These are phyloP conservation scores for Oscheius sp. DNA, from an alignment of 2,888 invertebrate genomes.

Conservation along the genomic window DNA sequence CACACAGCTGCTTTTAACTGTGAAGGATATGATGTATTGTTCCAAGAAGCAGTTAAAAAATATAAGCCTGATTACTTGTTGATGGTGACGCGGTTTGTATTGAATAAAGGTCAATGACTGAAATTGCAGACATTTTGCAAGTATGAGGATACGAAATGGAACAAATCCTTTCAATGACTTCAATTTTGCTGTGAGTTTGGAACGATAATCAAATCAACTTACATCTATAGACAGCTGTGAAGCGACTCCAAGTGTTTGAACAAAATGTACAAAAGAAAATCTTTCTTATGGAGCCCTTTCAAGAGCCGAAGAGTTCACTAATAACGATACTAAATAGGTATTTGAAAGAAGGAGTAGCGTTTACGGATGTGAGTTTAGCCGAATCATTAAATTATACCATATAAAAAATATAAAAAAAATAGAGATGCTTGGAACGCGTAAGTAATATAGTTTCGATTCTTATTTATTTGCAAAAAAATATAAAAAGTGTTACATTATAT, in stretches of 20 bases:
- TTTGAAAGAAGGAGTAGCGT: not conserved
- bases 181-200: not conserved
- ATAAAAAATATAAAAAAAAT: too few species aligned
- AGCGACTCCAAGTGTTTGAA: not conserved
- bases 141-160: not conserved
- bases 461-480: too few species aligned
- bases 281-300: conserved; percentile 1
- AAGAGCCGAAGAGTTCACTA: not conserved
- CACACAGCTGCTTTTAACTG: not conserved
- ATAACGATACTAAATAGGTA: not conserved
- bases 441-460: too few species aligned
- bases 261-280: not conserved
- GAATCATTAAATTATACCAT: too few species aligned
- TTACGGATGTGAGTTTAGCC: conserved; percentile 4
- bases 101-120: not conserved
- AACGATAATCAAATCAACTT: not conserved
- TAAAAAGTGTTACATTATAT: too few species aligned
- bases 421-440: too few species aligned
- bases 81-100: not conserved
- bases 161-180: conserved; percentile 5
- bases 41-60: not conserved
- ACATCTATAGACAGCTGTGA: not conserved
- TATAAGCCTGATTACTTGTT: conserved; percentile 1
- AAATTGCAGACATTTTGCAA: not conserved
- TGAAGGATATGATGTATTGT: not conserved